Conservation (phyloP, 2,888 invertebrate genomes). For the Plagiodera versicolora region DNA sequence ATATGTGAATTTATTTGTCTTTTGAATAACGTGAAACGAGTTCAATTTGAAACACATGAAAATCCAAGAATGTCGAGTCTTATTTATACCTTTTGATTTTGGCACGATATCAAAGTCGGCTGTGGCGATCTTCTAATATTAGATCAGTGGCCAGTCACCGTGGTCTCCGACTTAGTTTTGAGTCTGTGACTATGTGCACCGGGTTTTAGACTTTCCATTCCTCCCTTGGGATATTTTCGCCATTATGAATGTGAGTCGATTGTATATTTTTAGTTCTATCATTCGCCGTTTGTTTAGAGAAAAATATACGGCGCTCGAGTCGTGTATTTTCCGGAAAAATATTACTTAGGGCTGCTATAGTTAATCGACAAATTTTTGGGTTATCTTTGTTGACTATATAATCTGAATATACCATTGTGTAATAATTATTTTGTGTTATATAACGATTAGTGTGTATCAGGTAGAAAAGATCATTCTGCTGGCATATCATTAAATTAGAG, state of each 20-base stretch:
- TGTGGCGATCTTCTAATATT: constrained; percentile 41
- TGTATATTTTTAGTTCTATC: constrained; percentile 24
- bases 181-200: constrained; percentile 42
- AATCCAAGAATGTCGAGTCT: constrained; percentile 31
- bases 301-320: constrained; percentile 11
- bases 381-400: no score
- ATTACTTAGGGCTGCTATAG: background rate
- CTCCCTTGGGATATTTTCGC: constrained; percentile 24
- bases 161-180: constrained; percentile 37
- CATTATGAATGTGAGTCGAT: constrained; percentile 42
- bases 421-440: no score
- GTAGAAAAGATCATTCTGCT: no score
- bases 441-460: no score
- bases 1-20: background rate
- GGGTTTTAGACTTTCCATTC: constrained; percentile 31
- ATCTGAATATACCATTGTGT: no score
- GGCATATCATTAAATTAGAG: no score
- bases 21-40: background rate
- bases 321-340: constrained; percentile 10
- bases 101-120: constrained; percentile 48
- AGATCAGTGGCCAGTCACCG: constrained; percentile 41
- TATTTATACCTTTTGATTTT: constrained; percentile 44
- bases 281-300: constrained; percentile 8
- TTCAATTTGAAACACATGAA: constrained; percentile 3
- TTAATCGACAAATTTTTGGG: no score